Evolutionary conservation across 2,797 vertebrate genomes (phyloP), one percentile per base, ranked within the genome.

Genomic region (Alectoris magna): DNA sequence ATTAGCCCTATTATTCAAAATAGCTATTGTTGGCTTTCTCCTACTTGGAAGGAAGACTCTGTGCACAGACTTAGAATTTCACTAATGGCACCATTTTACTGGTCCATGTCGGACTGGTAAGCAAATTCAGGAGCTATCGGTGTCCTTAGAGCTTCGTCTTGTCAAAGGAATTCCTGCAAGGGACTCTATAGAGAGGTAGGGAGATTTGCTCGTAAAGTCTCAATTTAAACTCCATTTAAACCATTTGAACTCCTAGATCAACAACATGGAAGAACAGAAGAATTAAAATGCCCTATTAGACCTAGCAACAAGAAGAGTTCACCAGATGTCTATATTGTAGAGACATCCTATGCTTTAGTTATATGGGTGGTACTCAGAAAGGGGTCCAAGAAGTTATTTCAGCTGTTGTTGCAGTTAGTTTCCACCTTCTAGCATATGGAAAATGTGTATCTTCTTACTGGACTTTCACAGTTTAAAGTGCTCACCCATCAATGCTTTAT

Each of bases 401-500:
- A 78, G 4, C 39, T 21, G 21, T n/a, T 60, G 29, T 31, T 53
- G 38, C 14, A 24, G 46, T 11, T 27, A 44, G 2, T 53, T 86
- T 74, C 41, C 34, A 49, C 18, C 9, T 51, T 66, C 27, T 27
- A 56, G 38, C 34, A 34, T 31, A 12, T 58, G 27, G 26, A 55
- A 92, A 59, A 23, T 15, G 4, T 31, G 9, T 16, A 11, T 87
- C 14, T 66, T 78, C 39, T 31, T 62, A 3, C 3, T 72, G 24
- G 3, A 58, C 87, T 79, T 91, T 79, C 41, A 23, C 36, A 11
- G 27, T 6, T 56, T 71, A 8, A 31, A 51, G 16, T 39, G 14
- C 55, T 29, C 55, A 46, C 0, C 0, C 22, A 4, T 17, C 38
- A 11, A 6, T 38, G 14, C 19, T 46, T 79, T 1, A 8, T 38